Percentiles rank a stretch among this genome's conserved stretches.
These are phyloP conservation scores for Parauchenoglanis punctatus DNA, from an alignment of 2,797 vertebrate genomes.

Conservation along the genomic window DNA sequence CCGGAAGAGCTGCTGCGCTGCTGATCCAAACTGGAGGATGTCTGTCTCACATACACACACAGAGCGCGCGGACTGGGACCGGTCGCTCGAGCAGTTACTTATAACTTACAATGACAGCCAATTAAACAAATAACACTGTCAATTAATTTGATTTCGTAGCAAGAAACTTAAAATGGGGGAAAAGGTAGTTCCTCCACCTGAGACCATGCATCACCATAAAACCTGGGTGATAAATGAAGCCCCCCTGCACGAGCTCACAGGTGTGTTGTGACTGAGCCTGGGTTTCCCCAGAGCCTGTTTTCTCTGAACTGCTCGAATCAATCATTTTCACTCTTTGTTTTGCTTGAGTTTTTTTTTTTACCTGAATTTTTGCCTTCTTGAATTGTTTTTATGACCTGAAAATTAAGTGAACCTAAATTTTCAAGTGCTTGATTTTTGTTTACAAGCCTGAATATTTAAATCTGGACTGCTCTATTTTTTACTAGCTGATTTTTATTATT, in stretches of 20 bases:
- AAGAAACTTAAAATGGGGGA: neutral
- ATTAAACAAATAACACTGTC: neutral
- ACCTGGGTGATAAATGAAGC: neutral
- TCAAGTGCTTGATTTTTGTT: no score
- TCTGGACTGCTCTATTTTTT: no score
- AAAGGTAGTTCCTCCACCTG: neutral
- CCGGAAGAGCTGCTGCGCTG: neutral
- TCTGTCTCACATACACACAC: neutral
- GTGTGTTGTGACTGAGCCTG: neutral
- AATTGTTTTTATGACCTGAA: no score
- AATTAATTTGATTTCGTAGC: neutral
- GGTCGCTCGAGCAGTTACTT: neutral
- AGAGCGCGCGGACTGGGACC: neutral
- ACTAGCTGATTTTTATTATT: no score
- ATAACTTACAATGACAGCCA: neutral
- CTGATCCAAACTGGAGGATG: neutral
- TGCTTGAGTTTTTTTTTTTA: no score
- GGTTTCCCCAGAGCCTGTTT: no score
- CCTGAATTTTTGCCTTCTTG: no score
- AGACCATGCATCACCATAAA: neutral
- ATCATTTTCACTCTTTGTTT: no score
- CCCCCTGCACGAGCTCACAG: neutral
- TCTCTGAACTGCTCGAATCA: no score
- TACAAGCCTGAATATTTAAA: no score
- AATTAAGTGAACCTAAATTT: no score